Evolutionary conservation across 2,113 vertebrate species (phyloP), one percentile per base, ranked within the genome.

Genomic region (Podarcis raffonei): DNA sequence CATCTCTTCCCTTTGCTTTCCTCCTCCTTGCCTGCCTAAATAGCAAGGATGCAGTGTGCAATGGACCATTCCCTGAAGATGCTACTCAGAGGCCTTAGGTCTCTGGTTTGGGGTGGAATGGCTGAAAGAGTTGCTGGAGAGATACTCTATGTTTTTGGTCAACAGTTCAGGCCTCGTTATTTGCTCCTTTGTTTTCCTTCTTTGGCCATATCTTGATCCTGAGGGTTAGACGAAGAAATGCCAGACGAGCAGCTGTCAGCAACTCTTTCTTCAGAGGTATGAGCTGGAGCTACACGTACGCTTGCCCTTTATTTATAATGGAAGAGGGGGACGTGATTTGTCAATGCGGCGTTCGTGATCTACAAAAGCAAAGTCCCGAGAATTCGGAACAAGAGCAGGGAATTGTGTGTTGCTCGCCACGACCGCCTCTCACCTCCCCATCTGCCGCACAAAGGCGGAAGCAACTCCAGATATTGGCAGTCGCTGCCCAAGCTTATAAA

Each of bases 1-100:
- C 59, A 5, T 59, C 81, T 1, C 0, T 3, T 25, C 8, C 69
- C 8, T n/a, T 1, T 0, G 65, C 32, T 76, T 3, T 35, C 27
- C 0, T 8, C 87, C 2, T 84, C 69, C 85, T 32, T 4, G 0
- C 15, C 0, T 5, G 12, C 32, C 0, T 66, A 0, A 81, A 77
- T 48, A 84, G 75, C 37, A 72, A 39, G 1, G 18, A 39, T 75
- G 22, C 8, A 6, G 39, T 4, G 2, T 20, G 35, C 68, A 48
- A 4, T 9, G 35, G 62, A 22, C 78, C n/a, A 86, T 30, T 5
- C 7, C 42, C 32, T 68, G 37, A 53, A 86, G 27, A 25, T 3
- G 3, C 32, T 53, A 16, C 22, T 74, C 30, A 3, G 23, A 15
- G 23, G 30, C 22, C 65, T 65, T 42, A 1, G 11, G 4, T 39